Percentiles rank a stretch among this genome's conserved stretches.
Evolutionary conservation across 2,113 vertebrate species (phyloP).

Genomic region (Burhinus oedicnemus): DNA sequence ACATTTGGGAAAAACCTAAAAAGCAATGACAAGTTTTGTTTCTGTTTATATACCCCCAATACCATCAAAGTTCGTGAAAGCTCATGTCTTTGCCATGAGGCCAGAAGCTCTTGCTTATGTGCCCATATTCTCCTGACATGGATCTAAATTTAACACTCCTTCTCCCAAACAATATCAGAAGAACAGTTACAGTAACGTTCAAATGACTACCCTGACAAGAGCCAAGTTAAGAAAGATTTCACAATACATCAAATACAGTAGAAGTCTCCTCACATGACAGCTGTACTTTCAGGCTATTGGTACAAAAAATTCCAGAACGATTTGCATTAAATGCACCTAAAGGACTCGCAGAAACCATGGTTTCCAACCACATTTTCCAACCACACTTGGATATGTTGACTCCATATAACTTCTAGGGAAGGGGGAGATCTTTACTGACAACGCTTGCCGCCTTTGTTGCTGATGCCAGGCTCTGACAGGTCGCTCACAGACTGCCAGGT

Average conservation of each 20-base stretch:
- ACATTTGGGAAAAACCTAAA: not conserved
- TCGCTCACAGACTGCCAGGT: not conserved
- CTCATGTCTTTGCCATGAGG: not conserved
- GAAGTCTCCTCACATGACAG: not conserved
- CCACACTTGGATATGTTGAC: fast-evolving
- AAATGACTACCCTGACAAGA: not conserved
- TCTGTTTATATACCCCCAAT: fast-evolving
- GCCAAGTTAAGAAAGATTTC: not conserved
- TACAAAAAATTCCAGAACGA: not conserved
- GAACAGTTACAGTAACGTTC: not conserved
- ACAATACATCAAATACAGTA: fast-evolving
- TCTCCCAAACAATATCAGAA: not conserved
- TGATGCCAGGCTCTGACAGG: not conserved
- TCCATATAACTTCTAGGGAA: fast-evolving
- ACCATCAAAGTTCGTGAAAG: not conserved
- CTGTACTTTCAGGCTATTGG: not conserved
- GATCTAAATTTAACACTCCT: not conserved
- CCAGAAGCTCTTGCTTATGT: not conserved
- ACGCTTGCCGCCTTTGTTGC: not conserved
- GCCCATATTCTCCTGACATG: fast-evolving
- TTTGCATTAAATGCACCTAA: not conserved
- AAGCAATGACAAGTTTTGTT: not conserved
- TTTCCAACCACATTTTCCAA: fast-evolving
- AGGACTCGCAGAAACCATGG: fast-evolving
- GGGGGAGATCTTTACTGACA: not conserved